Percentiles rank a stretch among this genome's conserved stretches.
Evolutionary conservation across 2,113 vertebrate species (phyloP).

Genomic region (Zeus faber): DNA sequence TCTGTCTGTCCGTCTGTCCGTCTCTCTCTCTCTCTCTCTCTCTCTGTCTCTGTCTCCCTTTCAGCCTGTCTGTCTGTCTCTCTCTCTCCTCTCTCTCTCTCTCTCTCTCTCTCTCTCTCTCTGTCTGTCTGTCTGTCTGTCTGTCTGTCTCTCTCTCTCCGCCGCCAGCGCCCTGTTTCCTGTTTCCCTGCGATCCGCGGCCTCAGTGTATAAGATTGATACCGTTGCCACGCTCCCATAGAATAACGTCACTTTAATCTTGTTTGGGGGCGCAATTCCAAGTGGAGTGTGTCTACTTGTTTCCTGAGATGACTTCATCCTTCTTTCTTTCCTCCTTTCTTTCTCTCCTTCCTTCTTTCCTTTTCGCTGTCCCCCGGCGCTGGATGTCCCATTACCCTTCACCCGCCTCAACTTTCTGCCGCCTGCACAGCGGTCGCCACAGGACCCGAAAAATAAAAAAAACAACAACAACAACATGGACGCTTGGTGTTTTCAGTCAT

Average conservation of each 20-base stretch:
- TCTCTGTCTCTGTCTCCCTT: no score
- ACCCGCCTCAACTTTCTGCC: conserved; percentile 78
- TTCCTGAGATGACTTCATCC: conserved; percentile 81
- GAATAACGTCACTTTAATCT: conserved; percentile 83
- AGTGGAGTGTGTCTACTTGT: conserved; percentile 82
- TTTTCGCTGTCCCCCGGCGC: conserved; percentile 80
- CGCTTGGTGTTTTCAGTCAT: no score
- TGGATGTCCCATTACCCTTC: conserved; percentile 83
- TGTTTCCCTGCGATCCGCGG: conserved; percentile 64
- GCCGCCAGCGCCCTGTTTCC: not conserved
- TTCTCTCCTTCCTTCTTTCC: no score
- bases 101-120: no score
- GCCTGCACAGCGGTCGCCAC: conserved; percentile 77
- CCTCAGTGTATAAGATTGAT: conserved; percentile 76
- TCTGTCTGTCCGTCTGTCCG: no score
- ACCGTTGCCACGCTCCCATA: conserved; percentile 77
- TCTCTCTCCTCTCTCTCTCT: no score
- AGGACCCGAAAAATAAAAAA: conserved; percentile 72
- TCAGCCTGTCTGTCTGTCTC: no score
- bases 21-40: no score
- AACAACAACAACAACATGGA: no score
- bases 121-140: no score
- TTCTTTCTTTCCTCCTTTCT: no score
- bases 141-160: no score
- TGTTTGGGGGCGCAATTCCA: conserved; percentile 79